Evolutionary conservation across 2,888 invertebrate species (phyloP), one percentile per base, ranked within the genome.

Genomic region (Heteromurus nitidus): DNA sequence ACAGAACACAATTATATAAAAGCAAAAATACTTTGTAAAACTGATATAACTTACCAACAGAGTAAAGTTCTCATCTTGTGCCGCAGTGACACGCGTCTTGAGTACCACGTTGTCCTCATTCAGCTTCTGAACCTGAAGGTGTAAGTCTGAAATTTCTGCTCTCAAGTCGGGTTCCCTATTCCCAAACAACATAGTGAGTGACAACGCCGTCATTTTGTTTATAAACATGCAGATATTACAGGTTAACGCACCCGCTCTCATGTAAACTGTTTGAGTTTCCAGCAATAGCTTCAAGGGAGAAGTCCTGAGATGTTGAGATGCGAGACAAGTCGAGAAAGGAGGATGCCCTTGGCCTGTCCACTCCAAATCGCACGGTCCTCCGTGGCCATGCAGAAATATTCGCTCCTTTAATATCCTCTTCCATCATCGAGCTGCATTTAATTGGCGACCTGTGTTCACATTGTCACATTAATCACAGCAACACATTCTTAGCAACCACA

Each of bases 71-170:
- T 82, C 81, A 44, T 85, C 84, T 44, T 85, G 83, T 2, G 69
- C 72, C 0, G 53, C 68, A 28, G 60, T 72, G 24, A 83, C 65
- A 47, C 83, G 74, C 11, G 42, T 28, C 18, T 74, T 82, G 3
- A 85, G 68, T 16, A 70, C 75, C 3, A 47, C 55, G 73, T 77
- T 75, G 9, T 82, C 82, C 1, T 84, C 80, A 22, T 65, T 36
- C 11, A 82, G 28, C 70, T 83, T 85, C 13, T 76, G 68, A 11
- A 84, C 65, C 69, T 82, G 75, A 13, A 84, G 85, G n/a, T 77
- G 58, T 13, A 86, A 70, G 18, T 86, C 82, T 0, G 86, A 73
- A 44, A 86, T 83, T 68, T 85, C 81, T 16, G 80, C 79, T 31
- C 75, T 75, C 3, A n/a, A 73, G 31, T 80, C 72, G 0, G 65